Evolutionary conservation across 2,888 invertebrate genomes (phyloP).

Genomic region (Cabera pusaria): DNA sequence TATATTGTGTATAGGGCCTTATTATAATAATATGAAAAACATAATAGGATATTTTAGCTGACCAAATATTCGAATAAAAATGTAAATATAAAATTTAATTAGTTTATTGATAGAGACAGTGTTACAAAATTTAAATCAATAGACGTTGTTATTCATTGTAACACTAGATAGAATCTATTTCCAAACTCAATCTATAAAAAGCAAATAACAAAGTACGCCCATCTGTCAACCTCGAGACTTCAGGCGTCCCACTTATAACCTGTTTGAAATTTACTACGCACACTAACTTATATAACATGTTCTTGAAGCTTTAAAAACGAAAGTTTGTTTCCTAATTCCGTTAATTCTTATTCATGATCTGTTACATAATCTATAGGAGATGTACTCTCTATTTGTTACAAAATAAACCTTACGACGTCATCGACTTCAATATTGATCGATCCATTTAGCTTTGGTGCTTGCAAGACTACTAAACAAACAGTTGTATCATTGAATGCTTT

Average conservation of each 20-base stretch:
- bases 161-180: no score
- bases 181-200: no score
- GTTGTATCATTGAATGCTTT: neutral
- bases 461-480: no score
- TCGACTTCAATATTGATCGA: slow-evolving; percentile 4
- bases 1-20: no score
- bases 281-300: slow-evolving; percentile 18
- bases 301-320: slow-evolving; percentile 30
- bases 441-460: neutral
- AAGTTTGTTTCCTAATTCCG: slow-evolving; percentile 27
- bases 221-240: slow-evolving; percentile 13
- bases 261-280: slow-evolving; percentile 22
- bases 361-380: slow-evolving; percentile 20
- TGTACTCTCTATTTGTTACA: slow-evolving; percentile 19
- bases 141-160: no score
- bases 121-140: no score
- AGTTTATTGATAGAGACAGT: no score
- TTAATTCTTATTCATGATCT: slow-evolving; percentile 22
- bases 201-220: no score
- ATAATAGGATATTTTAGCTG: no score
- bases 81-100: no score
- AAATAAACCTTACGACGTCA: slow-evolving; percentile 14
- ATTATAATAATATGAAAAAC: no score
- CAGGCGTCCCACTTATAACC: slow-evolving; percentile 20
- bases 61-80: no score